Evolutionary conservation across 2,888 invertebrate genomes (phyloP), one percentile per base, ranked within the genome.

Genomic region (Bellardia pandia): DNA sequence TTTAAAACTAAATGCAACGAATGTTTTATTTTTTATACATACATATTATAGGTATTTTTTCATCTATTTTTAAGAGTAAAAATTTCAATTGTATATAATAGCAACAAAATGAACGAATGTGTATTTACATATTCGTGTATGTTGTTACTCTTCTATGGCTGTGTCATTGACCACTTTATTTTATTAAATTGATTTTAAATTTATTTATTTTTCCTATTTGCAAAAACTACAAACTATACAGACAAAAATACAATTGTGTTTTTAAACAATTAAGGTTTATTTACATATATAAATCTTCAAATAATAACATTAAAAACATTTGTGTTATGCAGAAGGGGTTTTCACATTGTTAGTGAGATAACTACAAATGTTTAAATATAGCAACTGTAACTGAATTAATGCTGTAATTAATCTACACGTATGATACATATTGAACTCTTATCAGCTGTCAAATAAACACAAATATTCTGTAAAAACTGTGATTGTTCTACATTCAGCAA

Each of bases 21-120:
- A 11, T 74, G 56, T 42, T 42, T 42, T 58, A 42, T 42, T 42
- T 66, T 66, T 66, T 58, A 23, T 64, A 64, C 23, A 45, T 48
- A n/a, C 16, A 13, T 58, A 58, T 72, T 72, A 58, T 72, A 58
- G 9, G n/a, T 14, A n/a, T 33, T 45, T 58, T 78, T 78, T 30
- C 23, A 78, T 78, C 37, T 69, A 69, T 78, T 77, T 69, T 78
- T 58, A 78, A 69, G 37, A 69, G 45, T n/a, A 69, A 58, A 72
- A 13, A 33, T 69, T 78, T 78, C 58, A 69, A 78, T 78, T 79
- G 79, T 71, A 60, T 60, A 78, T 45, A 69, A 69, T 3, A 3
- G 13, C 78, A 66, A 42, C n/a, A 42, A 45, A 33, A n/a, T 74
- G 30, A 56, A 58, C 72, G 14, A 40, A 45, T 45, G 45, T 45